A percentile compares a stretch with the other conserved stretches of the same genome.
Evolutionary conservation across 2,113 vertebrate genomes (phyloP).

Genomic region (Lepisosteus osseus): DNA sequence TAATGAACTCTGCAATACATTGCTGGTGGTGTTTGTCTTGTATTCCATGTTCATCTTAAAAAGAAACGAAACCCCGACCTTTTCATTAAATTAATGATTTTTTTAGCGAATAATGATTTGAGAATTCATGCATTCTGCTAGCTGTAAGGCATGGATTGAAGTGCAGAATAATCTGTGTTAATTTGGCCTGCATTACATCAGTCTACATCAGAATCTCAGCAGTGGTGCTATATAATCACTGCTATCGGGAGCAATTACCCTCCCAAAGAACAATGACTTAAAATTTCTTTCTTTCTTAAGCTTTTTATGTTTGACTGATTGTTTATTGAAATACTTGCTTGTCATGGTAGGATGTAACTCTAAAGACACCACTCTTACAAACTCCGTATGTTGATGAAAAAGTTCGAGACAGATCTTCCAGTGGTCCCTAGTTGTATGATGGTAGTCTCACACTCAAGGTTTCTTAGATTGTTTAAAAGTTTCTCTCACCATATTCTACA

Average conservation of each 20-base stretch:
- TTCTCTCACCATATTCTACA: too few species aligned
- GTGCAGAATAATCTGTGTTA: constrained; percentile 18
- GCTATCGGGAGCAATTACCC: constrained; percentile 22
- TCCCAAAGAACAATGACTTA: constrained; percentile 10
- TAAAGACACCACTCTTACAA: constrained; percentile 8
- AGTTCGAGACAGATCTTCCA: too few species aligned
- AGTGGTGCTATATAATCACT: constrained; percentile 6
- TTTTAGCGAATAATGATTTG: constrained; percentile 7
- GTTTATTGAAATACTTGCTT: constrained; percentile 8
- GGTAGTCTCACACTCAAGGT: too few species aligned
- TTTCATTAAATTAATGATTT: constrained; percentile 16
- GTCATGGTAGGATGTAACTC: constrained; percentile 16
- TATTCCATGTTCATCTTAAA: background rate
- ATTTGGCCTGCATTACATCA: constrained; percentile 25
- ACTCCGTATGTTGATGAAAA: constrained; percentile 20
- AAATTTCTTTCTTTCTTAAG: constrained; percentile 15
- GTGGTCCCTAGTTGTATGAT: too few species aligned
- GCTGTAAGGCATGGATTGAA: constrained; percentile 21
- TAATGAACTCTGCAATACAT: background rate
- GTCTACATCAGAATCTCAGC: constrained; percentile 4
- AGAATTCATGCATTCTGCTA: constrained; percentile 11
- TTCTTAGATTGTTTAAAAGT: too few species aligned
- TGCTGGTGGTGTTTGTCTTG: constrained; percentile 7
- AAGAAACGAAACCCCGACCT: constrained; percentile 4
- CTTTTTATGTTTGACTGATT: constrained; percentile 5